Base-by-base conservation (phyloP, 1,140 invertebrate species). In the Antheraea pernyi region DNA sequence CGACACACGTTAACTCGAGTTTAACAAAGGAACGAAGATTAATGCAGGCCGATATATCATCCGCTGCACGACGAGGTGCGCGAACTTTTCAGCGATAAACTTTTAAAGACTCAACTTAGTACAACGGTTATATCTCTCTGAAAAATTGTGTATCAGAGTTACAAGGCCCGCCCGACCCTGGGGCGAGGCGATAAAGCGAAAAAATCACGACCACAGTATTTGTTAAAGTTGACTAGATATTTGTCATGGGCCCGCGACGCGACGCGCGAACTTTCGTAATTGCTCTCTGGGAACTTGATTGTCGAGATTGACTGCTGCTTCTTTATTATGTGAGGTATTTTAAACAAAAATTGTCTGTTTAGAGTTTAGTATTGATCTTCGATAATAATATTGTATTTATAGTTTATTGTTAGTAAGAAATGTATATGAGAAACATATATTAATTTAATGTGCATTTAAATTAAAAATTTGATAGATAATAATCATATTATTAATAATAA, bases 61-160 rank as follows among this genome's bases (percentile, higher is more conserved):
- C 71, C 77, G 76, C 16, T 53, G 77, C 78, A 82, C 78, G 76
- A 69, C 74, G 81, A 84, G 84, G 84, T 86, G 82, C 81, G 84
- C 85, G 70, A 87, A 87, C 75, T 88, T 89, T 59, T 72, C 71
- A 70, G 72, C 77, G 88, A 89, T 91, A 89, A 91, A 91, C 86
- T 91, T 91, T 91, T 91, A 91, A 91, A 89, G 85, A 91, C 88
- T 91, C 84, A 83, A 88, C 78, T 86, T 82, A 77, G 70, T 71
- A 73, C 75, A 73, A 76, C 75, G 69, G 77, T 78, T 84, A 89
- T 89, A 88, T 91, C 86, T 82, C 73, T 72, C 78, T 91, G 88
- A 91, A 91, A 91, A 91, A 91, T 91, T 89, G 86, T 91, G 81
- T 91, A 89, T 83, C 85, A 82, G 22, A 13, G 58, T 30, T 22